Base-by-base conservation (phyloP, 2,113 vertebrate genomes). In the Oxyura jamaicensis region DNA sequence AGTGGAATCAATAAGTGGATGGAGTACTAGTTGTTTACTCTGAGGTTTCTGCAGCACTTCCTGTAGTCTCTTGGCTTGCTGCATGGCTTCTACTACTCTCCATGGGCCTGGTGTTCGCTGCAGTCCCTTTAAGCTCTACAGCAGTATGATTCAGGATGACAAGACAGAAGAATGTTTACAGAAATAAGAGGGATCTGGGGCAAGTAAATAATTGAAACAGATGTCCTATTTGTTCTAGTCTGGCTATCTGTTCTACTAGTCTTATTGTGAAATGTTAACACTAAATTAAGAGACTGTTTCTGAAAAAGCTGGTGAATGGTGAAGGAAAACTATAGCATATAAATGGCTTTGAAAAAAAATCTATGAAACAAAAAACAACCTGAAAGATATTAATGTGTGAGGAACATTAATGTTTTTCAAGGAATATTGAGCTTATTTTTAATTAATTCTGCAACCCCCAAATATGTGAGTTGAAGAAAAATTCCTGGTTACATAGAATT, bases 321-420 rank as follows among this genome's bases (percentile, higher is more conserved):
- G 28, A 74, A 83, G 21, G 14, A 23, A 10, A 63, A 84, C 62
- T 1, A 41, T 26, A 33, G 2, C 5, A 62, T 69, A 53, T 5
- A 74, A 60, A 52, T 33, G 3, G 3, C 8, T 84, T 74, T 56
- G 31, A 83, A 85, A 65, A 41, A 6, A 65, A 41, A 29, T 22
- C 46, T 48, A 48, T 20, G 5, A 63, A 52, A 67, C 19, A 28
- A 66, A 83, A 81, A 55, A 1, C 7, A 58, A 59, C 5, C 10
- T 20, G 41, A 53, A 63, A 44, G 0, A 25, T 42, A 6, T 11
- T 28, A 0, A 17, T 18, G 2, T 42, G 13, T 66, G 23, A 58
- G 9, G 9, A 91, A 53, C 28, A 19, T 1, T 46, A 23, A n/a
- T 16, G 10, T 29, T 68, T 93, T 87, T 15, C 8, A 84, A 65